Percentiles rank a stretch among this genome's conserved stretches.
These are phyloP conservation scores for Crotalus helleri DNA, from an alignment of 2,113 vertebrate genomes.

Conservation along the genomic window DNA sequence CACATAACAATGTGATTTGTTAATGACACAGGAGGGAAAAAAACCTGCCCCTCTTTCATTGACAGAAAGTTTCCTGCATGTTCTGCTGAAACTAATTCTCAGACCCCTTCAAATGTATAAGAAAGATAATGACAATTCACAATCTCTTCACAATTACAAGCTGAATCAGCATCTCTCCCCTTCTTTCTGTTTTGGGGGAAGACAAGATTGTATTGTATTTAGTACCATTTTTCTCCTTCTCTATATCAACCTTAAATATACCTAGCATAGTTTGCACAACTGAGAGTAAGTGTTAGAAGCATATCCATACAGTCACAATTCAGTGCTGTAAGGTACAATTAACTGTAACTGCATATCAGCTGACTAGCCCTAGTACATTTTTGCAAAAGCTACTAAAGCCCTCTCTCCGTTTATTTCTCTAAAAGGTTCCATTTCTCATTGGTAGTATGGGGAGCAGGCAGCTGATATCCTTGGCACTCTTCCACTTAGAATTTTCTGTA, in stretches of 20 bases:
- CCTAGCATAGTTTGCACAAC: not conserved
- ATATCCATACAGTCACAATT: not conserved
- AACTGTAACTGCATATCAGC: not conserved
- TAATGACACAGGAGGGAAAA: not conserved
- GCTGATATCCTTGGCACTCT: not conserved
- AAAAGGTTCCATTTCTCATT: not conserved
- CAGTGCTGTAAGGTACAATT: not conserved
- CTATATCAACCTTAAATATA: not conserved
- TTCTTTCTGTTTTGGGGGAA: not conserved
- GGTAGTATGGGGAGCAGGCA: not conserved
- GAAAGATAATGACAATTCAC: not conserved
- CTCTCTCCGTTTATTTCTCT: not conserved
- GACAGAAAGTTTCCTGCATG: not conserved
- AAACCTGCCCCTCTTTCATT: not conserved
- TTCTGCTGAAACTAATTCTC: not conserved
- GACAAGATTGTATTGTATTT: not conserved
- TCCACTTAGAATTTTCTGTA: not conserved
- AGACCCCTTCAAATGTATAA: not conserved
- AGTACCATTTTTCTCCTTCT: not conserved
- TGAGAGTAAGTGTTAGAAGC: not conserved
- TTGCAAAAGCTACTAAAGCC: not conserved
- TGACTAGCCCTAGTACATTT: not conserved
- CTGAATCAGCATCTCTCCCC: not conserved
- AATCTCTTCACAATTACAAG: not conserved
- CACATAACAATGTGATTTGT: not conserved